Evolutionary conservation across 2,888 invertebrate species (phyloP).

Genomic region (Lasioglossum lativentre): DNA sequence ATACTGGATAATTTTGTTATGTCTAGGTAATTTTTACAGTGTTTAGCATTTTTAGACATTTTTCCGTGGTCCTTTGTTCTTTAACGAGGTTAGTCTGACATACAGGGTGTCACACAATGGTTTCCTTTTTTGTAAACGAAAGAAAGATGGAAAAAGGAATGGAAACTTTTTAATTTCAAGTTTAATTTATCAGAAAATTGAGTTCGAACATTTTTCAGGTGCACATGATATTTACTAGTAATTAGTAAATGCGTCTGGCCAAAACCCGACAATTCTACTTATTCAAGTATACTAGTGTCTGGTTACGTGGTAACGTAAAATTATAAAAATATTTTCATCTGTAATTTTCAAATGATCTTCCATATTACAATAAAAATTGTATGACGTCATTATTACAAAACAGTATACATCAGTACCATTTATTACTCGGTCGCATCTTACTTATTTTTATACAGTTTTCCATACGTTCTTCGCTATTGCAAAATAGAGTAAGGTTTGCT

Average conservation of each 20-base stretch:
- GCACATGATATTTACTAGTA: neutral
- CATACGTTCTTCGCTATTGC: neutral
- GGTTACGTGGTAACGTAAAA: neutral
- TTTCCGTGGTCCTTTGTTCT: neutral
- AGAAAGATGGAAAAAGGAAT: neutral
- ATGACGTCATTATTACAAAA: neutral
- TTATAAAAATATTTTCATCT: neutral
- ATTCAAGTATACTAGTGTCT: neutral
- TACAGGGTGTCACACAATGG: neutral
- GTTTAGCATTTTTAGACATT: neutral
- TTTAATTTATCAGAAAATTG: neutral
- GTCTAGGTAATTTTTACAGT: neutral
- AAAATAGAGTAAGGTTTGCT: neutral
- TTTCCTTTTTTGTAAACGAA: neutral
- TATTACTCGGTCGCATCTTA: neutral
- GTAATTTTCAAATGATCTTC: neutral
- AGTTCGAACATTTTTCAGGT: neutral
- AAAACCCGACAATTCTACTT: neutral
- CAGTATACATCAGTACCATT: neutral
- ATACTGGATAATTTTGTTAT: neutral
- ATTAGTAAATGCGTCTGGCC: neutral
- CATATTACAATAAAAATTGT: neutral
- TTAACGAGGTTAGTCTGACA: neutral
- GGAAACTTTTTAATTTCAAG: neutral
- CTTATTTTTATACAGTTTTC: neutral